Evolutionary conservation across 2,888 invertebrate species (phyloP), one percentile per base, ranked within the genome.

Genomic region (Nebria salina): DNA sequence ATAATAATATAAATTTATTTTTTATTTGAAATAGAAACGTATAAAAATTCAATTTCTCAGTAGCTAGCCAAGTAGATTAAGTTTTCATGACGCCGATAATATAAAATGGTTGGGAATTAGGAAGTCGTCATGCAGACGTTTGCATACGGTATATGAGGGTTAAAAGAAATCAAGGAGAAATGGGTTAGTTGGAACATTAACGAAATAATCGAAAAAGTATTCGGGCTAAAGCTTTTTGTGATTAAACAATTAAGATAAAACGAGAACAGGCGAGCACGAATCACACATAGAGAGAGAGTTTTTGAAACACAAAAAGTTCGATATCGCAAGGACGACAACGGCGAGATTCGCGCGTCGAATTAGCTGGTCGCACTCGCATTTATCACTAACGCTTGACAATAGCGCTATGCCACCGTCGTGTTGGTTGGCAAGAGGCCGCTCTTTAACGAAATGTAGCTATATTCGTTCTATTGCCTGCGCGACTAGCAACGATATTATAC

Each of bases 211-310:
- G 79, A 65, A 75, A 80, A 81, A 81, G 80, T 75, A 65, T 81
- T 64, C 75, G 64, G 11, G 41, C 70, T 65, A 76, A 79, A 81
- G 80, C 79, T 81, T 81, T 76, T 70, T 15, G 72, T 75, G 80
- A 81, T 81, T 81, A 81, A 81, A 76, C 80, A 81, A 81, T 81
- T 81, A 81, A 81, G 75, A 81, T 81, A 75, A 81, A 76, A 75
- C 79, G 72, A 6, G 73, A 42, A 75, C 68, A 65, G 70, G 80
- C 70, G 20, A 70, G 64, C 80, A 68, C 72, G 72, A 65, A n/a
- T 34, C 34, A 68, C 68, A 15, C 68, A 68, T 13, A 15, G 9
- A 68, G 11, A 54, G 7, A 54, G 54, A 13, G 11, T 54, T 54
- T 54, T 54, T 11, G 54, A 54, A 54, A 11, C 54, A 8, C 54